Evolutionary conservation across 1,140 invertebrate species (phyloP), one percentile per base, ranked within the genome.

Genomic region (Cryptotermes secundus): DNA sequence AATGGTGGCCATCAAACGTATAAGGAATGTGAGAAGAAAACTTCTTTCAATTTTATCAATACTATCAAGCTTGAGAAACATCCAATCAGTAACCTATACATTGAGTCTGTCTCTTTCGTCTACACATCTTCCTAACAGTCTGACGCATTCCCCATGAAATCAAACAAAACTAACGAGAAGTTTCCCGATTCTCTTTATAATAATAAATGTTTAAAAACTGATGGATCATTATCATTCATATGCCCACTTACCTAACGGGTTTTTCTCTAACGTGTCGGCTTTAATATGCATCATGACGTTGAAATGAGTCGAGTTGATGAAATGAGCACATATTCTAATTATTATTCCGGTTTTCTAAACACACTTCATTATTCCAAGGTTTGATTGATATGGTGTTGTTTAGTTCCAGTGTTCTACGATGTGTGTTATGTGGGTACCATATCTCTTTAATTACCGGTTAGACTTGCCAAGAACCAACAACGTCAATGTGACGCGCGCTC

Each of bases 321-420:
- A 72, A 72, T 72, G 59, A 31, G 59, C 14, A 72, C 59, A 72
- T 72, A 72, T 31, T 72, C 59, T 72, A 72, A 72, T 72, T 72
- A 72, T 72, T 72, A 72, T 72, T 72, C 59, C 59, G 59, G 26
- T 72, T 72, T 72, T 72, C 59, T 72, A 72, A 72, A 72, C 59
- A 72, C 59, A 72, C 59, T 72, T 59, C 53, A 59, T 59, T 59
- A 59, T 59, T 59, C 53, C 53, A n/a, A 59, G 53, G 16, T 59
- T 72, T 72, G 59, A 72, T 72, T 72, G 59, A 72, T 72, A 72
- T 14, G n/a, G 59, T 31, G 59, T 16, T 72, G 1, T 72, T 72
- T 72, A 6, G n/a, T 3, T 72, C 10, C 53, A 59, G 22, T 19
- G 53, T n/a, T n/a, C 53, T 7, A n/a, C 53, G 53, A 19, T 59